Base-by-base conservation (phyloP, 2,797 vertebrate genomes). In the Argya squamiceps region DNA sequence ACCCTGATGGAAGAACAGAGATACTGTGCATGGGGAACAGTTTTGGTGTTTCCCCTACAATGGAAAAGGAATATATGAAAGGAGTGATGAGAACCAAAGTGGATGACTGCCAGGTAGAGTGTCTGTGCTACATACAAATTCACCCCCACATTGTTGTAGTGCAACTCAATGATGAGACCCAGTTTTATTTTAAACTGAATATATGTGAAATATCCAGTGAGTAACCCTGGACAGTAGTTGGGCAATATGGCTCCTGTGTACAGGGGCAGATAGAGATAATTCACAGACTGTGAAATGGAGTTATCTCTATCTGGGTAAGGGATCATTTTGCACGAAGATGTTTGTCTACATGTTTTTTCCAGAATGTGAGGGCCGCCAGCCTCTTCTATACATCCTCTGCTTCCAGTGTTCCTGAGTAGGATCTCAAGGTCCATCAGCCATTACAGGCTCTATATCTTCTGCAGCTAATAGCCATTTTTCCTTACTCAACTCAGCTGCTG, bases 21-120 rank as follows among this genome's bases (percentile, higher is more conserved):
- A 99, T 99, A 97, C 95, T 99, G 53, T 99, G 99, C 79, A 99
- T 99, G 99, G 99, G 99, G 46, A 99, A 99, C 97, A 99, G 99
- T 93, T 99, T 99, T n/a, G 99, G 99, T 56, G 99, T 99, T 89
- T 99, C 99, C 5, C 99, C 99, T 58, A 99, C 99, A 74, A 99
- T 99, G 99, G 99, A 99, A 94, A 99, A 99, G 95, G 99, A 99
- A 81, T 99, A 99, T 92, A 99, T 99, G 99, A 99, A 99, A 97
- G 99, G 99, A 16, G 98, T 99, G 63, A 99, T 99, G 99, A 99
- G 99, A 98, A 99, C 99, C 83, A 99, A 99, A 97, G 99, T 99
- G 98, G 99, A 99, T 95, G 99, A 99, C 97, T 99, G 99, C 97
- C 99, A 99, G 99, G 99, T 99, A 98, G 49, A 94, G 62, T 75